Base-by-base conservation (phyloP, 53 echinoderm and acorn worm species). In the Actinopyga echinites region DNA sequence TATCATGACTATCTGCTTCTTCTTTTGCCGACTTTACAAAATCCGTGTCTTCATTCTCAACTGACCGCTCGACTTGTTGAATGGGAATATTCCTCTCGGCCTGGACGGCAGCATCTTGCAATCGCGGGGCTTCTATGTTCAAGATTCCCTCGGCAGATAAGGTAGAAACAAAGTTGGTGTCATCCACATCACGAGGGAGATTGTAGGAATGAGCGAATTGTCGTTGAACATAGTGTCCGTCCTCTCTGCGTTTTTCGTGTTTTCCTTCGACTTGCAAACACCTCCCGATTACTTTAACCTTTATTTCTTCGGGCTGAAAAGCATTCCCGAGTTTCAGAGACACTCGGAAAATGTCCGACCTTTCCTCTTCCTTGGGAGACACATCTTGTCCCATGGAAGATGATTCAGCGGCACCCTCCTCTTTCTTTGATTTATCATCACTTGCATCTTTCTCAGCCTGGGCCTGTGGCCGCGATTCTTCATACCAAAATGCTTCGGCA, bases 241-340 rank as follows among this genome's bases (percentile, higher is more conserved):
- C 42, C 6, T 75, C 53, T 25, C 52, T 52, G 11, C 75, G 43
- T 53, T 42, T 25, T 26, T 75, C 75, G 28, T 75, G 75, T 44
- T 75, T 53, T 10, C 75, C 75, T 75, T 75, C 53, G 26, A 75
- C 45, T 75, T 75, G 45, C 25, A 75, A 49, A 75, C 75, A 54
- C 30, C 75, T 75, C 13, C 75, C 49, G 29, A 75, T 25, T 10
- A 75, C 49, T 25, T 25, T 49, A 24, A 75, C 75, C 45, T 44
- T 52, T 42, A 75, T 75, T 29, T 75, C 75, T 29, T 75, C 75
- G 5, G 75, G 75, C 25, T 75, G 44, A 30, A 75, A 75, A 1
- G 28, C 75, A 24, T 75, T 49, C 8, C 75, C 75, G 42, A 75
- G 29, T 49, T 75, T 75, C 26, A 75, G 75, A 75, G 75, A 75